Evolutionary conservation across 2,797 vertebrate species (phyloP).

Genomic region (Cygnus olor): DNA sequence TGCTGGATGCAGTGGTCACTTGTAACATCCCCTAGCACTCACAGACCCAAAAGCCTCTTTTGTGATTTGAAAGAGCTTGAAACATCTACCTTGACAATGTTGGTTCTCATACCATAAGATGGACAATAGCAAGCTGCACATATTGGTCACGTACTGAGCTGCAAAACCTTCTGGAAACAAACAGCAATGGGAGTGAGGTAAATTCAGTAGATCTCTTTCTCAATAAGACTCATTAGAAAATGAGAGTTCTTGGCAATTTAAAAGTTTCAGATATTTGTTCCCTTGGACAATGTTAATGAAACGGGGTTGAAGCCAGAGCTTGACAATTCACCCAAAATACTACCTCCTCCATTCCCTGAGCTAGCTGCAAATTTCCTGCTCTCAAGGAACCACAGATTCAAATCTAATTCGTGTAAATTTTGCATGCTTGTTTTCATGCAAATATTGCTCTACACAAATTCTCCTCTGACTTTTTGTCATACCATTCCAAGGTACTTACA

Average conservation of each 20-base stretch:
- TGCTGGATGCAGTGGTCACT: rapidly evolving
- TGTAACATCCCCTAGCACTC: background rate
- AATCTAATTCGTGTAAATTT: background rate
- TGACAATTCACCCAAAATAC: background rate
- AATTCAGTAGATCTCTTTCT: background rate
- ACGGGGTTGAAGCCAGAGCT: background rate
- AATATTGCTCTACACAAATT: background rate
- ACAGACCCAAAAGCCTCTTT: background rate
- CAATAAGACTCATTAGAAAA: background rate
- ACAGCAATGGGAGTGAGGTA: background rate
- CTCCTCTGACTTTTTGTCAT: background rate
- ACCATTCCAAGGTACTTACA: background rate
- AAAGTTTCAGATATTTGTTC: background rate
- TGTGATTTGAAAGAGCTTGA: background rate
- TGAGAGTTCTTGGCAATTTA: background rate
- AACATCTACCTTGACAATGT: background rate
- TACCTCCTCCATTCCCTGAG: background rate
- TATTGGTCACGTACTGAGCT: background rate
- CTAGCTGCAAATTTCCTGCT: background rate
- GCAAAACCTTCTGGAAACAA: background rate
- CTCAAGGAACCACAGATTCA: background rate
- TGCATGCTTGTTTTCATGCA: background rate
- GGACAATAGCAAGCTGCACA: background rate
- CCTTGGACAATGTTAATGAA: background rate
- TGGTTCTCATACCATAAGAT: background rate